A percentile compares a stretch with the other conserved stretches of the same genome.
phyloP scores from a whole-genome alignment of 2,113 vertebrate species.

The Dicerorhinus sumatrensis region DNA sequence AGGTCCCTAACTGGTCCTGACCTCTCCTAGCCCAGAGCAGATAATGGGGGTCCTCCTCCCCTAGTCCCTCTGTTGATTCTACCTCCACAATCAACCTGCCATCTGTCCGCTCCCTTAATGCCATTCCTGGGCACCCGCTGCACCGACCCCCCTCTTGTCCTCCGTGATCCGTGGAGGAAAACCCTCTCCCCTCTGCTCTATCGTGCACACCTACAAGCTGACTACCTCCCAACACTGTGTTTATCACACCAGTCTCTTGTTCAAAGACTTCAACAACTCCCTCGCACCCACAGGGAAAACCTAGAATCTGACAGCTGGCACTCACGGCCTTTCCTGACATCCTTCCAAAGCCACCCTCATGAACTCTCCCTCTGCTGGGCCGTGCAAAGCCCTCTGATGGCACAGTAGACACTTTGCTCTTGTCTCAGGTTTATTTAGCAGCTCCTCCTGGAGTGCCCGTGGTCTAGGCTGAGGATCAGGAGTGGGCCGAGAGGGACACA shows the following conservation, averaged over 20 bases:
- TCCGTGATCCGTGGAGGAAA: rapidly evolving
- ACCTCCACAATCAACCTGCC: neutral
- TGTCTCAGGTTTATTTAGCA: neutral
- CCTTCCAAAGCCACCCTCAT: neutral
- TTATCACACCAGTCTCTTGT: neutral
- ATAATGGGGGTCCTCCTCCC: neutral
- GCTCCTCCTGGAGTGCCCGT: neutral
- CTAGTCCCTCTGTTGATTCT: neutral
- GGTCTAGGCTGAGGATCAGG: neutral
- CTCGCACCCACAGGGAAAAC: neutral
- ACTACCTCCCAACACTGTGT: neutral
- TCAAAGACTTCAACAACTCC: neutral
- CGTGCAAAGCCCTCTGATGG: rapidly evolving
- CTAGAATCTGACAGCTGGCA: neutral
- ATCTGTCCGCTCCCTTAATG: neutral
- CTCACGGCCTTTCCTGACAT: neutral
- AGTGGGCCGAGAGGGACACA: neutral
- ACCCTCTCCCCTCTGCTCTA: too few relatives aligned
- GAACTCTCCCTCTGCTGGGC: neutral
- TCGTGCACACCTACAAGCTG: neutral
- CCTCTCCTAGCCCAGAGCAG: neutral
- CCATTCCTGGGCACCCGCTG: neutral
- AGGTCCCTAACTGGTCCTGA: neutral
- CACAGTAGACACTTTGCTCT: too few relatives aligned
- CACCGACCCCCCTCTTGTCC: neutral